Evolutionary conservation across 1,140 invertebrate genomes (phyloP).

Genomic region (Drosophila biarmipes): DNA sequence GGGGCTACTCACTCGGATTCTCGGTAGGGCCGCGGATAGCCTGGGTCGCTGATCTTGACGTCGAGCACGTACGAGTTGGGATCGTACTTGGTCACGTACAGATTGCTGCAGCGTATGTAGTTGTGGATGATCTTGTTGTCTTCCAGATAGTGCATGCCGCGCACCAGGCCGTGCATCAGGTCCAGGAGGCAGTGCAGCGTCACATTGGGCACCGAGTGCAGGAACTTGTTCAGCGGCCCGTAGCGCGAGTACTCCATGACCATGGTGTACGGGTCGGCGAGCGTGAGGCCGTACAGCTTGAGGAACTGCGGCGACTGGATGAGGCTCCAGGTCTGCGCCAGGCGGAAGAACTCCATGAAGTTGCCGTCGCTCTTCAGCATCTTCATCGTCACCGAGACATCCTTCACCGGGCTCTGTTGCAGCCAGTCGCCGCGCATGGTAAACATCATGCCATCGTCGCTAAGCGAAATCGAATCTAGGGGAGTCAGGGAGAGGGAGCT

Average conservation of each 20-base stretch:
- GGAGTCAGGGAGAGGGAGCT: not conserved
- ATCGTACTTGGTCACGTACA: conserved; percentile 88
- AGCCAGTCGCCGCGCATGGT: conserved; percentile 89
- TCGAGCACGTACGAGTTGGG: conserved; percentile 89
- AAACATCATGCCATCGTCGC: conserved; percentile 87
- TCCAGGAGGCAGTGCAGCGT: conserved; percentile 91
- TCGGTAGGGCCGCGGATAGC: conserved; percentile 86
- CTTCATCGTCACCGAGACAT: conserved; percentile 91
- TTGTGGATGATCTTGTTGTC: conserved; percentile 93
- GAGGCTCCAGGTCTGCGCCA: conserved; percentile 90
- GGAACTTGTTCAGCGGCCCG: conserved; percentile 91
- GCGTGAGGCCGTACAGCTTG: conserved; percentile 90
- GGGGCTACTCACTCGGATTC: conserved; percentile 55
- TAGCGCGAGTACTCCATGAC: conserved; percentile 91
- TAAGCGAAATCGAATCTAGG: conserved; percentile 87
- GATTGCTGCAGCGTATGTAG: conserved; percentile 93
- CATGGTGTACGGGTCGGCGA: conserved; percentile 90
- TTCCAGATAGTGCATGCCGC: conserved; percentile 87
- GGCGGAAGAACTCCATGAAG: conserved; percentile 90
- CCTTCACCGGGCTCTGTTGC: conserved; percentile 87
- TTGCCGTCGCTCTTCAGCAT: conserved; percentile 88
- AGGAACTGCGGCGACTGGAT: conserved; percentile 90
- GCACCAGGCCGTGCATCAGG: conserved; percentile 90
- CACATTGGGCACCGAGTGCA: conserved; percentile 85
- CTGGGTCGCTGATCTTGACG: conserved; percentile 93